Conservation (phyloP, 1,140 invertebrate genomes). For the Nautilus pompilius region DNA sequence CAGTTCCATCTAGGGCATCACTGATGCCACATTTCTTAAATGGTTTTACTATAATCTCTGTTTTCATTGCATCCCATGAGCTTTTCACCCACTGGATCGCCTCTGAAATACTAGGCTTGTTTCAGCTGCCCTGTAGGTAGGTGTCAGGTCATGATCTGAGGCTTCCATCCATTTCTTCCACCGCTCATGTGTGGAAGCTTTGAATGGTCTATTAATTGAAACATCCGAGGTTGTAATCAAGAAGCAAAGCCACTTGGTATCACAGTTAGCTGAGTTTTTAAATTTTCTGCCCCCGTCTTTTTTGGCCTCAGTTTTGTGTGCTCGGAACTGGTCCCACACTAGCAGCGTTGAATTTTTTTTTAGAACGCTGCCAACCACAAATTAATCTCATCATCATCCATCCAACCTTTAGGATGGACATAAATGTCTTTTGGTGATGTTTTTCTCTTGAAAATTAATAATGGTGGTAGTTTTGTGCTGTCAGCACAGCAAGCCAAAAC, state of each 20-base stretch:
- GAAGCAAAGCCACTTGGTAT: slow-evolving; percentile 22
- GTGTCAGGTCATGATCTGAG: neutral
- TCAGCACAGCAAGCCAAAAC: slow-evolving; percentile 28
- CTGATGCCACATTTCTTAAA: no score
- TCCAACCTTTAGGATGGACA: slow-evolving; percentile 1
- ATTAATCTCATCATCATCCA: neutral
- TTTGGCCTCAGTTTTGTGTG: slow-evolving; percentile 3
- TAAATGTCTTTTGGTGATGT: slow-evolving; percentile 12
- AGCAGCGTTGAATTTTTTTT: slow-evolving; percentile 1
- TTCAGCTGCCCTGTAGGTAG: neutral
- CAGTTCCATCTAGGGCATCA: no score
- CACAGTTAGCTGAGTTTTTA: slow-evolving; percentile 10
- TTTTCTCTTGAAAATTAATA: slow-evolving; percentile 37
- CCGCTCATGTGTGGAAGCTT: neutral
- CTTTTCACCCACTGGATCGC: neutral
- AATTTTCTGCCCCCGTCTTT: slow-evolving; percentile 4
- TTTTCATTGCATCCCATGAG: neutral
- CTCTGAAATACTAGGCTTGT: neutral
- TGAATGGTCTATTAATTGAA: slow-evolving; percentile 1
- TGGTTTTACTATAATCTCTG: neutral
- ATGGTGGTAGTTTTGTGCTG: slow-evolving; percentile 34
- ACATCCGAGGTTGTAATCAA: slow-evolving; percentile 20
- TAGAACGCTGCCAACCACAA: neutral
- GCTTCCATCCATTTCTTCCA: neutral
- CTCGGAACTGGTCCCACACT: slow-evolving; percentile 22